These are phyloP conservation scores for Spongia lamella DNA, from an alignment of 37 sponge, comb jelly and placozoan genomes.

Conservation along the genomic window DNA sequence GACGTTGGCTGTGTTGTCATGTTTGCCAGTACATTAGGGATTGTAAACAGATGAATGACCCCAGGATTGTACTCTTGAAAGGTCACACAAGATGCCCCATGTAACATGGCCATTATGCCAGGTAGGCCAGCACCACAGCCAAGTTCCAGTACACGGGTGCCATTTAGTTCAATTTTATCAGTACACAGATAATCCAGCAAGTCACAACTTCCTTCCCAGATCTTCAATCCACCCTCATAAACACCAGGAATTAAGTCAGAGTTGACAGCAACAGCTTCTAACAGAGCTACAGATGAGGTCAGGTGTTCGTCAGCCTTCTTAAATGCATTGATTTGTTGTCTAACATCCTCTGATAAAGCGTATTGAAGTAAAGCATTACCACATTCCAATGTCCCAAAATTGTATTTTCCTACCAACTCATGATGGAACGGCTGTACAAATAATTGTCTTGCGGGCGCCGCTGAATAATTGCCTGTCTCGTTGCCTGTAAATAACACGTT, in stretches of 20 bases:
- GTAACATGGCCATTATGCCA: constrained; percentile 68
- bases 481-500: too few species aligned
- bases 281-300: too few species aligned
- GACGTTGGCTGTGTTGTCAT: neutral
- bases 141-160: constrained; percentile 77
- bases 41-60: constrained; percentile 78
- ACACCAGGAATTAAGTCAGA: constrained; percentile 85
- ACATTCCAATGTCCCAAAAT: too few species aligned
- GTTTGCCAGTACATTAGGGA: constrained; percentile 71
- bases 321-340: too few species aligned
- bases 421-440: too few species aligned
- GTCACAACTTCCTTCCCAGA: constrained; percentile 95
- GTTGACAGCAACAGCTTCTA: constrained; percentile 13
- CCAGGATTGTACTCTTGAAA: constrained; percentile 95
- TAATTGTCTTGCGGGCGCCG: too few species aligned
- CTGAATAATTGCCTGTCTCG: too few species aligned
- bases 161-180: constrained; percentile 5
- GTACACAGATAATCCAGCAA: constrained; percentile 54
- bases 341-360: too few species aligned
- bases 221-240: constrained; percentile 95
- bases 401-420: too few species aligned
- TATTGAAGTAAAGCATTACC: too few species aligned
- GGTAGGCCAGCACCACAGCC: constrained; percentile 95
- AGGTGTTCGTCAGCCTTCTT: too few species aligned
- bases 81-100: constrained; percentile 54